Conservation (phyloP, 1,140 invertebrate genomes). For the Zaprionus camerounensis region DNA sequence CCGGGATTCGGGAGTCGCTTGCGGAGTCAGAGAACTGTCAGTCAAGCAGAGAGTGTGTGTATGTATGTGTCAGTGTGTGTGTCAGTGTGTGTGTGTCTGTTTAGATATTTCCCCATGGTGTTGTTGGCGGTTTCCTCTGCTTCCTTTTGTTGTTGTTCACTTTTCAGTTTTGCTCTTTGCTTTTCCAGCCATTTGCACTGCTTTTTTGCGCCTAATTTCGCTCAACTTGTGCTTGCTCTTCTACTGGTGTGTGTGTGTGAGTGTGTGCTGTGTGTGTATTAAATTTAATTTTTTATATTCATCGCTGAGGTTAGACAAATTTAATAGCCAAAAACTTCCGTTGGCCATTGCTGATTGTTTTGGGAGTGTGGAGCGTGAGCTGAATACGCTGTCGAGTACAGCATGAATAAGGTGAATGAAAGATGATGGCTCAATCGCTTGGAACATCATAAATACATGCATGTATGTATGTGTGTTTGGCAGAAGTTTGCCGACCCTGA, state of each 20-base stretch:
- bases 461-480: background rate
- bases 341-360: slow-evolving; percentile 53
- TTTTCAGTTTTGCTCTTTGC: slow-evolving; percentile 21
- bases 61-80: background rate
- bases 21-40: slow-evolving; percentile 23
- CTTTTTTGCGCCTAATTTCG: slow-evolving; percentile 79
- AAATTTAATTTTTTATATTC: slow-evolving; percentile 56
- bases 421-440: background rate
- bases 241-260: background rate
- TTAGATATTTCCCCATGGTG: slow-evolving; percentile 17
- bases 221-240: slow-evolving; percentile 43
- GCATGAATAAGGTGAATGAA: background rate
- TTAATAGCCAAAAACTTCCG: slow-evolving; percentile 50
- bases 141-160: slow-evolving; percentile 20
- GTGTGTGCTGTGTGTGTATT: slow-evolving; percentile 32
- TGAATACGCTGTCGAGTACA: background rate
- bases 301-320: slow-evolving; percentile 38
- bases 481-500: slow-evolving; percentile 56
- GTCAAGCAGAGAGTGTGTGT: slow-evolving; percentile 18
- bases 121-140: slow-evolving; percentile 11
- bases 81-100: background rate
- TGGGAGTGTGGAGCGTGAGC: slow-evolving; percentile 40
- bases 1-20: slow-evolving; percentile 10
- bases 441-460: background rate
- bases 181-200: slow-evolving; percentile 73